A percentile compares a stretch with the other conserved stretches of the same genome.
Evolutionary conservation across 2,113 vertebrate genomes (phyloP).

Genomic region (Phyllostomus discolor): DNA sequence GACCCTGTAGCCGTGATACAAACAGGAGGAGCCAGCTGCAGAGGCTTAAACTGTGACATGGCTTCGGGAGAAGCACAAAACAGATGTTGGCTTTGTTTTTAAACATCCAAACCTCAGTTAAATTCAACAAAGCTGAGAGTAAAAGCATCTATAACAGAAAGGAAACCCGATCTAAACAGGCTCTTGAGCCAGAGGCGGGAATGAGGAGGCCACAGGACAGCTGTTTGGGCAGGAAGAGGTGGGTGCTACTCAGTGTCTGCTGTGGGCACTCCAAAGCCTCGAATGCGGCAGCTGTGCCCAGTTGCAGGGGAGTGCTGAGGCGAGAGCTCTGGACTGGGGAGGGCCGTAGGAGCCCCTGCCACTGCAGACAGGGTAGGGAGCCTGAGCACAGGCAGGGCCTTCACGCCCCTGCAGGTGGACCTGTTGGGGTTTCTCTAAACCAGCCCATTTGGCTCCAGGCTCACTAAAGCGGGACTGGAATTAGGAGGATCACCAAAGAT

Average conservation of each 20-base stretch:
- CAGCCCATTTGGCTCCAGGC: background rate
- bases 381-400: background rate
- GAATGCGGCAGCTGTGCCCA: background rate
- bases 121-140: background rate
- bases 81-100: background rate
- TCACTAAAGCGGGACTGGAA: background rate
- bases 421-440: background rate
- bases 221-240: background rate
- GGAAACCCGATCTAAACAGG: background rate
- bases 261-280: background rate
- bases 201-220: background rate
- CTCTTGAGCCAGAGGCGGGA: background rate
- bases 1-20: background rate
- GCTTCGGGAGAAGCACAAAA: background rate
- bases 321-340: background rate
- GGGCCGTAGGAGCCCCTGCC: background rate
- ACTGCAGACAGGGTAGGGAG: background rate
- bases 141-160: background rate
- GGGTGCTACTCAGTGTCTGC: background rate
- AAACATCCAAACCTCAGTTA: background rate
- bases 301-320: background rate
- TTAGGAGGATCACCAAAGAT: background rate
- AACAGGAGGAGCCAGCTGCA: background rate
- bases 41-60: background rate
- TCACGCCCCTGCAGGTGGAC: accelerated